Conservation (phyloP, 53 echinoderm and acorn worm species). For the Hippasteria phrygiana region DNA sequence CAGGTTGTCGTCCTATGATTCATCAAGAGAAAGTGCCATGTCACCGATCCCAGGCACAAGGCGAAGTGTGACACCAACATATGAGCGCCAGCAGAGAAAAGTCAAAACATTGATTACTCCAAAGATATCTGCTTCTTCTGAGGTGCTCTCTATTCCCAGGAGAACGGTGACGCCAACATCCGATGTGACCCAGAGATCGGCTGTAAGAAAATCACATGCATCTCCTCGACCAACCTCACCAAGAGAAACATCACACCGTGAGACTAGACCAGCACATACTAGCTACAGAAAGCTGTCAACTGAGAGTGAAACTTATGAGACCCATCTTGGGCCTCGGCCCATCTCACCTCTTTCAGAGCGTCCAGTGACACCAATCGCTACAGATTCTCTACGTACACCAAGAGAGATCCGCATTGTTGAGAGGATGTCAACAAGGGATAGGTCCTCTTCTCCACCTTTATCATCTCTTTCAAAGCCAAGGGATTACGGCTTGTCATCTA, state of each 20-base stretch:
- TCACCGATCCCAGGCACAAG: slow-evolving; percentile 19
- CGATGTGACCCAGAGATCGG: slow-evolving; percentile 26
- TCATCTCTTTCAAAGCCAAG: slow-evolving; percentile 14
- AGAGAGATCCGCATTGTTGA: slow-evolving; percentile 48
- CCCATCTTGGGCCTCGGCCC: slow-evolving; percentile 28
- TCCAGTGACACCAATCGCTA: slow-evolving; percentile 49
- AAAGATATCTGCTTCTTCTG: background rate
- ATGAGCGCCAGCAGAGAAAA: background rate
- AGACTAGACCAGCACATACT: background rate
- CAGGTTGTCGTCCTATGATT: slow-evolving; percentile 37
- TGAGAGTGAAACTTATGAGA: slow-evolving; percentile 12
- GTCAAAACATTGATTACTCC: background rate
- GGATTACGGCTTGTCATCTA: slow-evolving; percentile 45
- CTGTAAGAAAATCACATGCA: background rate
- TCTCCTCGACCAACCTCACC: slow-evolving; percentile 39
- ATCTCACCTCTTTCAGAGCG: slow-evolving; percentile 36
- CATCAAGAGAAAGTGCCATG: slow-evolving; percentile 24
- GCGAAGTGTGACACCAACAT: slow-evolving; percentile 20
- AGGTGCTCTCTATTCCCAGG: background rate
- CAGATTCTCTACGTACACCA: slow-evolving; percentile 47
- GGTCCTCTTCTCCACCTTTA: slow-evolving; percentile 1
- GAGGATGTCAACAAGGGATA: slow-evolving; percentile 43
- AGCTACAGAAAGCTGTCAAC: background rate
- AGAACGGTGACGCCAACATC: background rate
- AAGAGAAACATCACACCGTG: slow-evolving; percentile 20